phyloP scores from a whole-genome alignment of 2,797 vertebrate genomes.

The Peromyscus aztecus region DNA sequence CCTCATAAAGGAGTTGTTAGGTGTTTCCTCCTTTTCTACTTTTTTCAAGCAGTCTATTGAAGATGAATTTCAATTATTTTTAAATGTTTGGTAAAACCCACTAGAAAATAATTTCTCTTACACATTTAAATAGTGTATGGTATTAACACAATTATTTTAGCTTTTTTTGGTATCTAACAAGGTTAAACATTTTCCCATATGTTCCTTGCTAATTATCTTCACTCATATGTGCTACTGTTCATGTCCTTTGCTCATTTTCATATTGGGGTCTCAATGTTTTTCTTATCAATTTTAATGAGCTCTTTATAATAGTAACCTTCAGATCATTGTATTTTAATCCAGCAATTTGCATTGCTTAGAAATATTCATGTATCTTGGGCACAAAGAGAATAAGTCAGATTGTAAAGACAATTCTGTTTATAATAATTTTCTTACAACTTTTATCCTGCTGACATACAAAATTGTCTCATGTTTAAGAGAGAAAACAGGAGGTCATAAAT shows the following conservation, averaged over 20 bases:
- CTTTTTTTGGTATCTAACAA: conserved; percentile 66
- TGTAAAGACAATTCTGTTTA: conserved; percentile 55
- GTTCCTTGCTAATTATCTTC: conserved; percentile 78
- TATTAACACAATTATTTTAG: conserved; percentile 69
- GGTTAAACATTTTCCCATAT: conserved; percentile 76
- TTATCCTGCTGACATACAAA: conserved; percentile 44
- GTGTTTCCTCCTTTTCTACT: not conserved
- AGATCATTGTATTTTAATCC: conserved; percentile 57
- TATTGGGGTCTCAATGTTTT: conserved; percentile 68
- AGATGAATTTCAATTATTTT: conserved; percentile 28
- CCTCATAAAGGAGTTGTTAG: not conserved
- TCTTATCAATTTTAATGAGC: conserved; percentile 74
- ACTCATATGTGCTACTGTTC: conserved; percentile 28
- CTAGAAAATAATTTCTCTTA: conserved; percentile 65
- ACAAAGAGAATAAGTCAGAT: conserved; percentile 23
- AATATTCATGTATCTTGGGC: conserved; percentile 41
- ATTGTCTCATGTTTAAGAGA: conserved; percentile 11
- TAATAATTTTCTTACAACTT: conserved; percentile 60
- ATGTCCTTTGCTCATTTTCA: conserved; percentile 72
- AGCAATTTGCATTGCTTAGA: conserved; percentile 34
- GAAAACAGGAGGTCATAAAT: conserved; percentile 14
- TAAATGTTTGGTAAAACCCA: conserved; percentile 57
- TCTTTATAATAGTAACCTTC: conserved; percentile 62
- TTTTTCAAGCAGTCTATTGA: conserved; percentile 39
- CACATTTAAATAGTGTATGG: conserved; percentile 39